Percentiles rank a stretch among this genome's conserved stretches.
Conservation (phyloP, 2,113 vertebrate genomes). For the Cairina moschata region DNA sequence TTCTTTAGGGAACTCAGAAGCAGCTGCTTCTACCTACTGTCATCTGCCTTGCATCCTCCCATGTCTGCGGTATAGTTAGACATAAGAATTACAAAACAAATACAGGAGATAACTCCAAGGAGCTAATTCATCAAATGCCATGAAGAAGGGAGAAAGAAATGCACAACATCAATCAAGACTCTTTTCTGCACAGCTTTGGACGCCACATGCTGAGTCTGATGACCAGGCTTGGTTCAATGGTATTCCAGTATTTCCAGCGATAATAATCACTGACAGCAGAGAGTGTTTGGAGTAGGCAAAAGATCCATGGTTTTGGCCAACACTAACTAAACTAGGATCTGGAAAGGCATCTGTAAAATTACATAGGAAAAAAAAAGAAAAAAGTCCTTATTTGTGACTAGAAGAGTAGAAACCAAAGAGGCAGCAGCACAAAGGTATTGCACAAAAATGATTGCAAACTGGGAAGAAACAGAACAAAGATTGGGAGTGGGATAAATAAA, state of each 20-base stretch:
- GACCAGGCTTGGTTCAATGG: neutral
- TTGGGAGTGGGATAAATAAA: neutral
- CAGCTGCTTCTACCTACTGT: neutral
- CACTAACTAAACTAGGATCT: neutral
- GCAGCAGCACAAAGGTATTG: neutral
- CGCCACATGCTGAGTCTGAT: neutral
- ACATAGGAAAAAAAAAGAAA: neutral
- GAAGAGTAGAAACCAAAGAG: neutral
- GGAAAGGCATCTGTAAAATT: neutral
- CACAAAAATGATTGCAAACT: neutral
- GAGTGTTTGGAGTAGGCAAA: neutral
- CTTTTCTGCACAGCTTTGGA: neutral
- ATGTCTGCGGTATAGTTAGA: neutral
- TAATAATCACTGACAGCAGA: neutral
- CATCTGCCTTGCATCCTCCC: neutral
- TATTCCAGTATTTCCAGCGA: neutral
- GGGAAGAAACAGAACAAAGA: neutral
- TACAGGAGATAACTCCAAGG: neutral
- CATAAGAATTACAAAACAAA: neutral
- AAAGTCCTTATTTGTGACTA: neutral
- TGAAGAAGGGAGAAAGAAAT: neutral
- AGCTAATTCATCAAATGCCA: neutral
- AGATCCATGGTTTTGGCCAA: neutral
- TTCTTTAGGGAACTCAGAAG: neutral
- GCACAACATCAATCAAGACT: neutral